phyloP scores from a whole-genome alignment of 2,113 vertebrate genomes.

The Opisthocomus hoazin region DNA sequence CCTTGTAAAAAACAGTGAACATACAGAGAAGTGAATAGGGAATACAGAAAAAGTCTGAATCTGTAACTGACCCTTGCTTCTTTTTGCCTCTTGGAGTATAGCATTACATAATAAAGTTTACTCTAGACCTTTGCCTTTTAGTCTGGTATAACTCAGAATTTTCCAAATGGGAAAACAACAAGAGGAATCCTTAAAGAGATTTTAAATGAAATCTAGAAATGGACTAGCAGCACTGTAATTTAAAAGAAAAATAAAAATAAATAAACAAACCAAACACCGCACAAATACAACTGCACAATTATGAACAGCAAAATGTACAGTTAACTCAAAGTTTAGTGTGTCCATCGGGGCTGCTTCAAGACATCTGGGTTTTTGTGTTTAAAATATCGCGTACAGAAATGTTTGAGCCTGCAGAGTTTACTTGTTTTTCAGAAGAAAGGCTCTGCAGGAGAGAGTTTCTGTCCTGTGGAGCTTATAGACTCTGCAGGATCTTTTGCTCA shows the following conservation, averaged over 20 bases:
- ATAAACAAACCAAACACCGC: not conserved
- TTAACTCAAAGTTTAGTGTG: not conserved
- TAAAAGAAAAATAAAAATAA: not conserved
- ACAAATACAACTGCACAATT: not conserved
- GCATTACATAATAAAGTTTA: not conserved
- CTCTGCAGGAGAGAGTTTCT: constrained; percentile 41
- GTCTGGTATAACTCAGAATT: not conserved
- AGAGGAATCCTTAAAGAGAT: not conserved
- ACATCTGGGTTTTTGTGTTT: not conserved
- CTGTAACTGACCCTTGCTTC: not conserved
- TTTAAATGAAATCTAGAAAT: not conserved
- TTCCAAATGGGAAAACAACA: not conserved
- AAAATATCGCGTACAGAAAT: constrained; percentile 12
- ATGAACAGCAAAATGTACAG: not conserved
- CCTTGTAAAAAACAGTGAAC: not conserved
- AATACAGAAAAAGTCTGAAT: not conserved
- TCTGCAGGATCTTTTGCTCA: constrained; percentile 43
- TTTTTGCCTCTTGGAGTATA: not conserved
- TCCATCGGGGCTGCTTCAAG: not conserved
- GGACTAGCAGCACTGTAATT: not conserved
- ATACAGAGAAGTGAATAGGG: not conserved
- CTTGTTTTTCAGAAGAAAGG: constrained; percentile 56
- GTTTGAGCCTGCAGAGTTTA: constrained; percentile 21
- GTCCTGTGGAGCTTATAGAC: constrained; percentile 15
- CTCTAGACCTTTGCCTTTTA: not conserved